Evolutionary conservation across 2,113 vertebrate species (phyloP).

Genomic region (Cebus imitator): DNA sequence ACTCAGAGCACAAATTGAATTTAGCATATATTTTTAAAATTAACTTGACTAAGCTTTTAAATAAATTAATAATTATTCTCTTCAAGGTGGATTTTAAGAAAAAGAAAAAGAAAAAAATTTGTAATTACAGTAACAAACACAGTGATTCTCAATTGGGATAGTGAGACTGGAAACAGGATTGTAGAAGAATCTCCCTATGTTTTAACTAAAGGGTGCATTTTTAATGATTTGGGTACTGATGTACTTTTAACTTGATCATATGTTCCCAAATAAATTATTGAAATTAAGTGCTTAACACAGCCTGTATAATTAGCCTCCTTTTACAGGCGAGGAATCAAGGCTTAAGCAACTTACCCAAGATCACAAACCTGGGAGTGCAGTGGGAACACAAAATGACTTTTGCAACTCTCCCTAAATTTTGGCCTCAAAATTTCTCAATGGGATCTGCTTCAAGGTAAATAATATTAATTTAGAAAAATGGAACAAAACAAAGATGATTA

Average conservation of each 20-base stretch:
- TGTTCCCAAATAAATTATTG: background rate
- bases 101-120: background rate
- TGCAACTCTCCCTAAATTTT: background rate
- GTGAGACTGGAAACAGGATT: background rate
- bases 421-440: background rate
- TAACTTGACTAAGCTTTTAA: background rate
- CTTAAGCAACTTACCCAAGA: background rate
- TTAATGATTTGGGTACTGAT: background rate
- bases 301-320: background rate
- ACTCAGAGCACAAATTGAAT: background rate
- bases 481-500: background rate
- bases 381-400: background rate
- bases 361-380: background rate
- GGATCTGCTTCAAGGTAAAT: background rate
- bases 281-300: background rate
- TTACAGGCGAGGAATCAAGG: background rate
- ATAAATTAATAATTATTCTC: background rate
- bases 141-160: background rate
- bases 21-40: background rate
- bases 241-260: background rate
- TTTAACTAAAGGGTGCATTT: conserved; percentile 14
- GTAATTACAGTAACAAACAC: background rate
- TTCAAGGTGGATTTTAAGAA: too few species aligned
- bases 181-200: background rate
- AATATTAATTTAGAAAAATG: background rate